A percentile compares a stretch with the other conserved stretches of the same genome.
These are phyloP conservation scores for Melanogrammus aeglefinus DNA, from an alignment of 2,797 vertebrate genomes.

Conservation along the genomic window DNA sequence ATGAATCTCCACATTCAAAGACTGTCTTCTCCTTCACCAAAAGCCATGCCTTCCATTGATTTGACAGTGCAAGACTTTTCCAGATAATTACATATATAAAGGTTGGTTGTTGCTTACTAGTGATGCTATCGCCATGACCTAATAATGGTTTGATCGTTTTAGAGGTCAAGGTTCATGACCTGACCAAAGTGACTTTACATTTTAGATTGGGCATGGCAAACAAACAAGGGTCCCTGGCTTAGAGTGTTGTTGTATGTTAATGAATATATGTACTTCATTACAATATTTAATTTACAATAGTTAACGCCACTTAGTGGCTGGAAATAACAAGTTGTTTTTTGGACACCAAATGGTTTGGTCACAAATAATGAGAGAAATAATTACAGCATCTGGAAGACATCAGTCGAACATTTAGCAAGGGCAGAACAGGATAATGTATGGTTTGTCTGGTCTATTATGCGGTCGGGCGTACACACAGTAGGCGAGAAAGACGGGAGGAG, in stretches of 20 bases:
- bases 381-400: not conserved
- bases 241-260: not conserved
- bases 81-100: not conserved
- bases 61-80: not conserved
- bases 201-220: not conserved
- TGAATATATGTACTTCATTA: not conserved
- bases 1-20: not conserved
- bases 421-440: not conserved
- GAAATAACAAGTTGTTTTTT: not conserved
- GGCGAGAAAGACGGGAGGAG: constrained; percentile 38
- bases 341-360: not conserved
- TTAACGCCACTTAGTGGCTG: not conserved
- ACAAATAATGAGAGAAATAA: not conserved
- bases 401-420: not conserved
- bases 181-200: not conserved
- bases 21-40: not conserved
- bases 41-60: not conserved
- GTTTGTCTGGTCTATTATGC: constrained; percentile 20
- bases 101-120: not conserved
- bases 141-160: not conserved
- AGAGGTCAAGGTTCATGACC: not conserved
- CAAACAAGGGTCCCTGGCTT: not conserved
- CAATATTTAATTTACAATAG: not conserved
- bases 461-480: constrained; percentile 20
- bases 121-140: not conserved